Base-by-base conservation (phyloP, 2,888 invertebrate genomes). In the Drymonia ruficornis region DNA sequence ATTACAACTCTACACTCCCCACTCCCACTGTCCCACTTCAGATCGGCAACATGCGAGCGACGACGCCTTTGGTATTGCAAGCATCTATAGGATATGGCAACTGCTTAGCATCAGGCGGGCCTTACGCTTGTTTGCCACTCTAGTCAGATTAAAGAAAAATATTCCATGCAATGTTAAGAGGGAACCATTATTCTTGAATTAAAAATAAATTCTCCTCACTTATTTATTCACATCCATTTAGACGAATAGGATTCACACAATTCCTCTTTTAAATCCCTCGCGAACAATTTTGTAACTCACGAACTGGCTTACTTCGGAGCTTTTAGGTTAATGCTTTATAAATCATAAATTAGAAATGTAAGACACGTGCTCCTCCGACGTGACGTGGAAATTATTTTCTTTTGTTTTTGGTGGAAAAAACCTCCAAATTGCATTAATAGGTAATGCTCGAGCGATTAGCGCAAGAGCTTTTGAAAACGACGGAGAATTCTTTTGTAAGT, bases 271-370 rank as follows among this genome's bases (percentile, higher is more conserved):
- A 65, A 67, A 63, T 77, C 81, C 74, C 75, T 59, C 44, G 81
- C 59, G 79, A 67, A 72, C 74, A 74, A 78, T 84, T 78, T 77
- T 69, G 66, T 74, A 72, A 72, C 66, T 74, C 74, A 70, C 67
- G 72, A 72, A 72, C 65, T 69, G 64, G 74, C 70, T 77, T 72
- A 72, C 77, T 74, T 65, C 68, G 56, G 76, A 79, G 83, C 86
- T 86, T 81, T 87, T 82, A 85, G 80, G 78, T 77, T 82, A 84
- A 85, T 85, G 84, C 78, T 78, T 81, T 81, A 83, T 85, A 84
- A 85, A 86, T 86, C 81, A 84, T 85, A 83, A 83, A 86, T 81
- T 80, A 79, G 80, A 72, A 81, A 80, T 80, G 80, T 72, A 75
- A 81, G 78, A 77, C 80, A 83, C 74, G 80, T 74, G 77, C 76